Conservation (phyloP, 2,888 invertebrate species). For the Melieria picta region DNA sequence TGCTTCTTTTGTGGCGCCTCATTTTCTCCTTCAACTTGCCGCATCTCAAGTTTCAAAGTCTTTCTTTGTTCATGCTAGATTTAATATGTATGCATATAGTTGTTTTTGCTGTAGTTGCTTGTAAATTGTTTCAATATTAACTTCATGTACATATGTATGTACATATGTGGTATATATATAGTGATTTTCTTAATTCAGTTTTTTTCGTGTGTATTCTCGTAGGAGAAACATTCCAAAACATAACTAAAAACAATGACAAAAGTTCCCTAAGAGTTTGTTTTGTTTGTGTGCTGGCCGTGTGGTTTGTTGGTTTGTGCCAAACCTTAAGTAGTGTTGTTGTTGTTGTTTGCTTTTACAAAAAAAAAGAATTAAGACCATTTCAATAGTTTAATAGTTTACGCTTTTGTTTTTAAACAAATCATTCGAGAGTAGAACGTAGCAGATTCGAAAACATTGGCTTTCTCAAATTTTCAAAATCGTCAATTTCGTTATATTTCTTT, state of each 20-base stretch:
- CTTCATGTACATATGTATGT: constrained; percentile 30
- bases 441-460: no score
- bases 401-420: no score
- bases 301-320: no score
- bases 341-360: no score
- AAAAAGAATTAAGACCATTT: no score
- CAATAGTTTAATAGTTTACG: no score
- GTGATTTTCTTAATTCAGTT: constrained; percentile 30
- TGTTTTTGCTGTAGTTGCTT: constrained; percentile 20
- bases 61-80: constrained; percentile 37
- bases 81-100: constrained; percentile 28
- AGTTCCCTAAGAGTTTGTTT: constrained; percentile 51
- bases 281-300: constrained; percentile 13
- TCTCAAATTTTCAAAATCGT: no score
- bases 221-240: constrained; percentile 36
- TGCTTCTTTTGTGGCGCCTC: constrained; percentile 4
- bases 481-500: no score
- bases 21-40: no score
- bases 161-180: constrained; percentile 13
- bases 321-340: no score
- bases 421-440: no score
- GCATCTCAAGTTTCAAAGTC: neutral
- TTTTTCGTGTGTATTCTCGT: constrained; percentile 18
- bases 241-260: constrained; percentile 34
- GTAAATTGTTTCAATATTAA: constrained; percentile 44